Conservation (phyloP, 2,888 invertebrate genomes). For the Tryphoninae sp. region DNA sequence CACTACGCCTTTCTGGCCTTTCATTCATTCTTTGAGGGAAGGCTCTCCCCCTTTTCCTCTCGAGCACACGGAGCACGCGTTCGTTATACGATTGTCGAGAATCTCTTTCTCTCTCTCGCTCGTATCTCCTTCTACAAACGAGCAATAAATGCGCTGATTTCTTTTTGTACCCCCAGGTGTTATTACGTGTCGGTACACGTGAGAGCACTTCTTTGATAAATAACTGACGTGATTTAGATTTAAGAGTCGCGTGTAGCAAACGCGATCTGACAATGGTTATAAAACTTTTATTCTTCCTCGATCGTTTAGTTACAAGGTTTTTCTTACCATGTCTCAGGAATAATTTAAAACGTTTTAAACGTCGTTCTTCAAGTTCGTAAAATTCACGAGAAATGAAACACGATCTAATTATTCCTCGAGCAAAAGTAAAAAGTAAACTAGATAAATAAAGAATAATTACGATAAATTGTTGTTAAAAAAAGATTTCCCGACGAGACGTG, state of each 20-base stretch:
- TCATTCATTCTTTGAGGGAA: conserved; percentile 58
- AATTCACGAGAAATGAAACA: neutral
- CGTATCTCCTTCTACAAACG: neutral
- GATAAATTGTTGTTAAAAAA: neutral
- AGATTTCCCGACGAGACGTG: neutral
- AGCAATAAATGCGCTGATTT: conserved; percentile 32
- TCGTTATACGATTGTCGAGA: conserved; percentile 23
- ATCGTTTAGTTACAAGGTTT: neutral
- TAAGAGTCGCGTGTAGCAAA: neutral
- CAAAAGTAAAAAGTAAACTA: neutral
- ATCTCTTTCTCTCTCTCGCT: neutral
- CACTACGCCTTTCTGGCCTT: conserved; percentile 50
- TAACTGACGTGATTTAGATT: conserved; percentile 18
- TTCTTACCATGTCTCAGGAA: neutral
- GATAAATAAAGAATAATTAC: no score
- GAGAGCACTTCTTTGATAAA: conserved; percentile 40
- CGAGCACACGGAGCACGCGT: conserved; percentile 39
- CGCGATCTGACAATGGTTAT: conserved; percentile 7
- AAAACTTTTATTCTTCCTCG: conserved; percentile 10
- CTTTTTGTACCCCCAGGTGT: neutral
- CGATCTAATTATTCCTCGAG: neutral
- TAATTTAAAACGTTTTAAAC: neutral
- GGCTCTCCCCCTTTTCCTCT: conserved; percentile 40
- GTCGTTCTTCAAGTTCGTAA: neutral
- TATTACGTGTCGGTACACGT: conserved; percentile 22